Base-by-base conservation (phyloP, 2,797 vertebrate genomes). In the Smutsia temminckii region DNA sequence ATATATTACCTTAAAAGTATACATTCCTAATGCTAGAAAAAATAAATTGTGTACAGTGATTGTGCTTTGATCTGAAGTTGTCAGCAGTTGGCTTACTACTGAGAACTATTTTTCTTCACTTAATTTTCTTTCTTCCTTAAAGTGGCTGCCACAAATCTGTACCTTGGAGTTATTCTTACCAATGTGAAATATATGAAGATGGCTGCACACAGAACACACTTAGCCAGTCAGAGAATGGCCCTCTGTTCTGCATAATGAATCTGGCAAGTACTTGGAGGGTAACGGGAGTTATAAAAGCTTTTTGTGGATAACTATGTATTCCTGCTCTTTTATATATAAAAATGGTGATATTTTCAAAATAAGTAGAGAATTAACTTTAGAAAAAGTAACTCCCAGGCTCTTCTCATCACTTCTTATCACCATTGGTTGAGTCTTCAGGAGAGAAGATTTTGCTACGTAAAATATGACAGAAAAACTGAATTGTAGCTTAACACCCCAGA, bases 61-160 rank as follows among this genome's bases (percentile, higher is more conserved):
- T 59, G 57, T 83, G 55, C 21, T 78, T 78, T 78, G 49, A 90
- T 92, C 29, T 79, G 89, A 89, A 66, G 34, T 89, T 69, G 20
- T 78, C 34, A 77, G 34, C 57, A 34, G 12, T 63, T 79, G 34
- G 8, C 42, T 93, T 92, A 69, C 46, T 71, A 55, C 27, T 49
- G 20, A 94, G 1, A 91, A 25, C 29, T 64, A 49, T n/a, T 57
- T 46, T 11, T 61, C 49, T 78, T 95, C 23, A 77, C 17, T 34
- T 83, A 78, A 79, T 79, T 91, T 91, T 74, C 9, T 74, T 4
- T 94, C 49, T 69, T 85, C 27, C 59, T 93, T 79, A 29, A 87
- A 34, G 32, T 66, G n/a, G 1, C 29, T 55, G 49, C 27, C 27
- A 63, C 20, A 25, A 69, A 96, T 63, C 53, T 88, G 46, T 71